Conservation (phyloP, 2,888 invertebrate species). For the Macropis europaea region DNA sequence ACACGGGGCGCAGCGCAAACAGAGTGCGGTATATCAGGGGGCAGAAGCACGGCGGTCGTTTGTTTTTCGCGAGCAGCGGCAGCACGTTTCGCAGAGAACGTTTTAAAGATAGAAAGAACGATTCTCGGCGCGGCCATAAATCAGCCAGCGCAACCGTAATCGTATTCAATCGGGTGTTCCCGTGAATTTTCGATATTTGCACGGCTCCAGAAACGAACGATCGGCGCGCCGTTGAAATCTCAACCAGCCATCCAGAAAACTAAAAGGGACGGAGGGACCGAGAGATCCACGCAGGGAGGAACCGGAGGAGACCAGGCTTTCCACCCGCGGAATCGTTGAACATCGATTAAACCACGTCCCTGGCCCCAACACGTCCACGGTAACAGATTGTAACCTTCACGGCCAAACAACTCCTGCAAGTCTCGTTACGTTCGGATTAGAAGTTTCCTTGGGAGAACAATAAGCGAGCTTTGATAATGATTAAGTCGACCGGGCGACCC, state of each 20-base stretch:
- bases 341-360: slow-evolving; percentile 66
- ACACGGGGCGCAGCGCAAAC: too few species aligned
- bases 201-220: slow-evolving; percentile 37
- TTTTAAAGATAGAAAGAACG: slow-evolving; percentile 26
- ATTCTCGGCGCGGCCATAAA: slow-evolving; percentile 21
- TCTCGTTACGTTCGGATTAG: slow-evolving; percentile 66
- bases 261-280: too few species aligned
- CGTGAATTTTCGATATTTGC: slow-evolving; percentile 40
- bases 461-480: slow-evolving; percentile 64
- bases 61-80: too few species aligned
- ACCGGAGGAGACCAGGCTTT: too few species aligned
- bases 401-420: slow-evolving; percentile 63
- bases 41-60: too few species aligned
- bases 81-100: too few species aligned
- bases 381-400: slow-evolving; percentile 51
- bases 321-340: slow-evolving; percentile 67
- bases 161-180: slow-evolving; percentile 38
- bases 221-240: slow-evolving; percentile 47
- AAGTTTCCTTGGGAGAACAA: slow-evolving; percentile 45
- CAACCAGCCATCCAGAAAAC: slow-evolving; percentile 37
- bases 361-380: slow-evolving; percentile 22
- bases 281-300: too few species aligned
- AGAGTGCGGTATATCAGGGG: too few species aligned
- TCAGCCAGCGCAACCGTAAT: slow-evolving; percentile 22
- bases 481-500: slow-evolving; percentile 45